Evolutionary conservation across 2,888 invertebrate species (phyloP).

Genomic region (Cacoxenus indagator): DNA sequence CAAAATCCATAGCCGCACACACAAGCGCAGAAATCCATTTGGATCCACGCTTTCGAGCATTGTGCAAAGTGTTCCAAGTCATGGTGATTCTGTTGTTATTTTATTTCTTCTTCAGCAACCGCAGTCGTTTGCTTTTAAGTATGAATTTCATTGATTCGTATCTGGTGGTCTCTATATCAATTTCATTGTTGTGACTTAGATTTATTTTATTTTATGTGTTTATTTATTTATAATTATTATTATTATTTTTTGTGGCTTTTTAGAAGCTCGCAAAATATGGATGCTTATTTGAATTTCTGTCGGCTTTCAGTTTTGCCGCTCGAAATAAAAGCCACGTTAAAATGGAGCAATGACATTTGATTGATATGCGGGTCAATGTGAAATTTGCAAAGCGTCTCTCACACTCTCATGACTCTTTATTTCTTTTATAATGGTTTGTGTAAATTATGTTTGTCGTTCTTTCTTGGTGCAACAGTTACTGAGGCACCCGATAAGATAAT

Average conservation of each 20-base stretch:
- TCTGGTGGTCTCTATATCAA: conserved; percentile 50
- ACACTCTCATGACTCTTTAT: neutral
- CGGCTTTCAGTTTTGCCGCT: neutral
- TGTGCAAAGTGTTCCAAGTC: neutral
- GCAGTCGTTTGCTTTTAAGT: too few relatives aligned
- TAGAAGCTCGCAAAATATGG: too few relatives aligned
- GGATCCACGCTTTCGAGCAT: neutral
- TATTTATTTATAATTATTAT: conserved; percentile 22
- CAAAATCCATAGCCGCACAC: neutral
- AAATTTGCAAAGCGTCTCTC: neutral
- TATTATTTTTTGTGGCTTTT: neutral
- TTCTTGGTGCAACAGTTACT: neutral
- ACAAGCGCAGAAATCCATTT: neutral
- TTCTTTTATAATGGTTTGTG: neutral
- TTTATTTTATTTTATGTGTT: conserved; percentile 27
- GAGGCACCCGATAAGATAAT: neutral
- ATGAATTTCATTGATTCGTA: conserved; percentile 50
- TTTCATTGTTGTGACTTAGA: conserved; percentile 56
- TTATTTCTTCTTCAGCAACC: too few relatives aligned
- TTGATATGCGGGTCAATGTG: conserved; percentile 28
- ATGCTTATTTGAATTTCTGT: conserved; percentile 8
- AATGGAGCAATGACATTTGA: conserved; percentile 45
- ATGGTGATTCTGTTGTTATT: neutral
- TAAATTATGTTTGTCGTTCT: conserved; percentile 38
- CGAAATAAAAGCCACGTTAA: conserved; percentile 29